Evolutionary conservation across 2,797 vertebrate genomes (phyloP).

Genomic region (Rhynchotus rufescens): DNA sequence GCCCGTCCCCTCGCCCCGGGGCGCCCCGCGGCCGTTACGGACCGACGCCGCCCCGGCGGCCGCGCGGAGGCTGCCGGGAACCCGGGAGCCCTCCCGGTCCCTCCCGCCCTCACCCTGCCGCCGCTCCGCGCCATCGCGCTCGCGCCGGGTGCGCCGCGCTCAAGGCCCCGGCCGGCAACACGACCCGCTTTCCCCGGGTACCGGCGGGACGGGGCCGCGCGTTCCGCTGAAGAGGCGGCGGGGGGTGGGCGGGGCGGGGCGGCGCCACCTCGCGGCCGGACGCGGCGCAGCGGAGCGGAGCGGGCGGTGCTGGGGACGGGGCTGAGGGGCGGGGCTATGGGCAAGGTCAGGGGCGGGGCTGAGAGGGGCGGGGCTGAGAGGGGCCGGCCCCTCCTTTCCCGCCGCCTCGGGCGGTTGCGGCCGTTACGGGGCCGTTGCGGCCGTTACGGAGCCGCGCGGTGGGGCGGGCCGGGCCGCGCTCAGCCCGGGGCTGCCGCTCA

Average conservation of each 20-base stretch:
- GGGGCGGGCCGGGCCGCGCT: too few species aligned
- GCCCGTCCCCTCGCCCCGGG: too few species aligned
- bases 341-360: rapidly evolving
- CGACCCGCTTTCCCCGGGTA: neutral
- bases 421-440: neutral
- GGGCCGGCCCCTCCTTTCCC: neutral
- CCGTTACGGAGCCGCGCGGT: neutral
- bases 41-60: neutral
- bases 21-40: too few species aligned
- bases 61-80: rapidly evolving
- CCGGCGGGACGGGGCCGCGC: neutral
- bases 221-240: neutral
- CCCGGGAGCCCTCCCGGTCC: rapidly evolving
- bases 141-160: neutral
- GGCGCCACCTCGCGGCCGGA: neutral
- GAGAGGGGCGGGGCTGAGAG: too few species aligned
- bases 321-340: rapidly evolving
- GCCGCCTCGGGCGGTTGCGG: too few species aligned
- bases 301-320: too few species aligned
- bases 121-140: slow-evolving; percentile 50
- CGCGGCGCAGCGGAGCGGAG: neutral
- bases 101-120: slow-evolving; percentile 52
- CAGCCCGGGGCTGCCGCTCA: neutral
- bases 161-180: neutral
- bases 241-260: neutral